These are phyloP conservation scores for Zele albiditarsus DNA, from an alignment of 2,888 invertebrate species.

Conservation along the genomic window DNA sequence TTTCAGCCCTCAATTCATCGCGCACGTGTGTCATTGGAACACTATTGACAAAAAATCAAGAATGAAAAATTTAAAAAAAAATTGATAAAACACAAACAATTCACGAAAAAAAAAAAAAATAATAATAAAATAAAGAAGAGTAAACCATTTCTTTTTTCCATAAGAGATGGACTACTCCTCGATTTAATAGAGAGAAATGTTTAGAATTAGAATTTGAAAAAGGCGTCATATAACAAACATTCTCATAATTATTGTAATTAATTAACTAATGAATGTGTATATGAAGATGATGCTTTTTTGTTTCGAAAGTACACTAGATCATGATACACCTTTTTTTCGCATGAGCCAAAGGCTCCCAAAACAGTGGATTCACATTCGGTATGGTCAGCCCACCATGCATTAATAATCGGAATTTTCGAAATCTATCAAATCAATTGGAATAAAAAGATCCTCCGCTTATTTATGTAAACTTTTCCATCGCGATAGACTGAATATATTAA, in stretches of 20 bases:
- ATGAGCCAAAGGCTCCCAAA: constrained; percentile 1
- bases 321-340: constrained; percentile 20
- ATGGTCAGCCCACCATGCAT: constrained; percentile 7
- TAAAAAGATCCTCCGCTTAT: not conserved
- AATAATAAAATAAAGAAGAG: not conserved
- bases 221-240: constrained; percentile 13
- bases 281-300: constrained; percentile 22
- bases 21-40: constrained; percentile 28
- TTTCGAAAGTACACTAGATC: constrained; percentile 24
- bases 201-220: constrained; percentile 11
- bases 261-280: not conserved
- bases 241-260: constrained; percentile 15
- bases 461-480: constrained; percentile 15
- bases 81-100: constrained; percentile 31
- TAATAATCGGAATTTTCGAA: constrained; percentile 7
- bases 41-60: constrained; percentile 31
- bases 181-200: not conserved
- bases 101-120: constrained; percentile 34
- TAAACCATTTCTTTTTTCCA: constrained; percentile 30
- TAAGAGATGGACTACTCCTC: not conserved
- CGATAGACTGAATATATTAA: constrained; percentile 40
- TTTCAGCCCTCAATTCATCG: constrained; percentile 34
- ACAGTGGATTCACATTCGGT: constrained; percentile 31
- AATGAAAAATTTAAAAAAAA: constrained; percentile 28
- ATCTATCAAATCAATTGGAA: not conserved